These are phyloP conservation scores for Trissoscelio sp. DNA, from an alignment of 2,888 invertebrate species.

Conservation along the genomic window DNA sequence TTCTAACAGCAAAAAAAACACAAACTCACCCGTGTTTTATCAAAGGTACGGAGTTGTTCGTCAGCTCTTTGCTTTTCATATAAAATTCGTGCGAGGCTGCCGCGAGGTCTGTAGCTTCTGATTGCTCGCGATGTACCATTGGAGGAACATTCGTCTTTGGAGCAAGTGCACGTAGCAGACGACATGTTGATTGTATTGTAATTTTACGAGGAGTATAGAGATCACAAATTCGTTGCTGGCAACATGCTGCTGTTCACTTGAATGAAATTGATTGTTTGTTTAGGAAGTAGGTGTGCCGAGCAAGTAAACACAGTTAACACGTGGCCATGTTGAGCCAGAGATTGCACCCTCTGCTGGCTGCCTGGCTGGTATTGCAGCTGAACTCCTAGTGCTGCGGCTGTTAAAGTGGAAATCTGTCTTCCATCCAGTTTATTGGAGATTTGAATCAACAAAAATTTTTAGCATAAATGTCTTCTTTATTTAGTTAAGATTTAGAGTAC, in stretches of 20 bases:
- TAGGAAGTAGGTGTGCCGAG: constrained; percentile 4
- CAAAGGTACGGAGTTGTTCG: constrained; percentile 87
- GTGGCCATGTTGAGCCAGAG: constrained; percentile 80
- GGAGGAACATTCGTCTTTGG: constrained; percentile 59
- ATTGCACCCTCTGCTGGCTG: constrained; percentile 71
- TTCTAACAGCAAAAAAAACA: neutral
- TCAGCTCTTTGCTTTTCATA: constrained; percentile 90
- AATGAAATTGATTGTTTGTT: constrained; percentile 14
- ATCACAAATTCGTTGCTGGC: constrained; percentile 11
- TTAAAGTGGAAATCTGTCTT: constrained; percentile 71
- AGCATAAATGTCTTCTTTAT: too few relatives aligned
- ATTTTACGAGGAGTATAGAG: neutral
- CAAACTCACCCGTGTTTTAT: constrained; percentile 88
- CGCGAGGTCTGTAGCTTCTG: constrained; percentile 86
- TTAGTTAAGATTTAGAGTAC: too few relatives aligned
- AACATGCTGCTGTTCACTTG: constrained; percentile 20
- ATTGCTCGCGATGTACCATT: constrained; percentile 66
- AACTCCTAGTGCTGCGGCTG: constrained; percentile 68
- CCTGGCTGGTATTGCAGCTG: constrained; percentile 11
- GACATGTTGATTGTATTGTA: constrained; percentile 35
- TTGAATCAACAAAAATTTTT: too few relatives aligned
- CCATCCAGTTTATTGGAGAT: too few relatives aligned
- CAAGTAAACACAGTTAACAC: constrained; percentile 77
- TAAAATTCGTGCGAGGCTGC: constrained; percentile 88
- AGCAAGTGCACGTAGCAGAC: constrained; percentile 56